phyloP scores from a whole-genome alignment of 2,113 vertebrate genomes.

The Chaenocephalus aceratus region DNA sequence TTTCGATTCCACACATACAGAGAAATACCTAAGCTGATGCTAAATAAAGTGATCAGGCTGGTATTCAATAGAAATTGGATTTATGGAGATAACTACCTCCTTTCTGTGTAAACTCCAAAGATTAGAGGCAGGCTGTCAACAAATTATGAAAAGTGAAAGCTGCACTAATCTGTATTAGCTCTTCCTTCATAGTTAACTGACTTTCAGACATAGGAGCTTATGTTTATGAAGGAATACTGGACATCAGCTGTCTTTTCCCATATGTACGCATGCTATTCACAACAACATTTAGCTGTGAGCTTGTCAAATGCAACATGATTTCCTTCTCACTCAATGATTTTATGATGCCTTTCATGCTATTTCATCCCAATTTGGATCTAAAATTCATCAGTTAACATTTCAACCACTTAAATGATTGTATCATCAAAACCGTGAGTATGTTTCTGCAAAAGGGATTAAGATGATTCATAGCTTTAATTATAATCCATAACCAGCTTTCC shows the following conservation, averaged over 20 bases:
- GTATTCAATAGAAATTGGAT: background rate
- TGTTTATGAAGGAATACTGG: background rate
- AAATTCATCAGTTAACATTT: slow-evolving; percentile 50
- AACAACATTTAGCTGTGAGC: background rate
- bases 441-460: slow-evolving; percentile 40
- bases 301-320: slow-evolving; percentile 12
- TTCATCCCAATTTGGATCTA: slow-evolving; percentile 39
- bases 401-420: slow-evolving; percentile 38
- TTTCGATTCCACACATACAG: background rate
- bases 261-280: background rate
- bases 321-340: slow-evolving; percentile 16
- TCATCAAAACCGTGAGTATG: slow-evolving; percentile 50
- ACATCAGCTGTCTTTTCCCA: background rate
- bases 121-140: background rate
- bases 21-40: background rate
- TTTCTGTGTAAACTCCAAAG: background rate
- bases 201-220: background rate
- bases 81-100: background rate
- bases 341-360: slow-evolving; percentile 10
- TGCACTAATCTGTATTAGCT: background rate
- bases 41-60: background rate
- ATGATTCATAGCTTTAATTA: slow-evolving; percentile 52
- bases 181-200: slow-evolving; percentile 9
- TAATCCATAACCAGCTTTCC: slow-evolving; percentile 33
- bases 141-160: background rate